Percentiles rank a stretch among this genome's conserved stretches.
Conservation (phyloP, 2,797 vertebrate species). For the Coregonus ussuriensis region DNA sequence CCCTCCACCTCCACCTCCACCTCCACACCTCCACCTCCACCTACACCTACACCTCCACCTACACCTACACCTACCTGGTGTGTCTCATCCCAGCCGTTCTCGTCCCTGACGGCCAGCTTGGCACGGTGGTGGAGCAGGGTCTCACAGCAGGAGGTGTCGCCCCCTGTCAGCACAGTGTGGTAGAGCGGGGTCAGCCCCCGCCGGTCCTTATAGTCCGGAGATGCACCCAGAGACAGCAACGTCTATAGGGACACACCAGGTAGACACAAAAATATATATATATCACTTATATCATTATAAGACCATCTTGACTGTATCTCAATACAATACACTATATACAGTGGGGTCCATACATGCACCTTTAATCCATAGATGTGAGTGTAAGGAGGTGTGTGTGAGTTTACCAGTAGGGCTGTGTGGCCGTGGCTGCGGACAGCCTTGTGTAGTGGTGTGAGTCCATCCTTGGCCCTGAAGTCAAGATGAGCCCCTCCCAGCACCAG, state of each 20-base stretch:
- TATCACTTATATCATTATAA: no score
- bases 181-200: constrained; percentile 91
- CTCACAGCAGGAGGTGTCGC: constrained; percentile 92
- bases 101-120: constrained; percentile 85
- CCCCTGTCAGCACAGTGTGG: constrained; percentile 93
- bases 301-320: no score
- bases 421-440: constrained; percentile 88
- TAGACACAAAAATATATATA: no score
- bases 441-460: constrained; percentile 90
- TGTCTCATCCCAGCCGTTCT: constrained; percentile 95
- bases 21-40: no score
- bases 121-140: constrained; percentile 87
- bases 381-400: constrained; percentile 10
- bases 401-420: constrained; percentile 89
- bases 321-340: no score
- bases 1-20: no score
- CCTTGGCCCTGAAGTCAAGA: constrained; percentile 91
- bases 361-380: no score
- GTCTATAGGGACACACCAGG: constrained; percentile 55
- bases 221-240: constrained; percentile 86
- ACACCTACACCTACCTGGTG: constrained; percentile 80
- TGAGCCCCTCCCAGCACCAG: constrained; percentile 89
- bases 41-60: no score
- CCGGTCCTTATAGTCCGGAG: constrained; percentile 92
- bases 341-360: no score